Evolutionary conservation across 1,140 invertebrate species (phyloP).

Genomic region (Drosophila grimshawi): DNA sequence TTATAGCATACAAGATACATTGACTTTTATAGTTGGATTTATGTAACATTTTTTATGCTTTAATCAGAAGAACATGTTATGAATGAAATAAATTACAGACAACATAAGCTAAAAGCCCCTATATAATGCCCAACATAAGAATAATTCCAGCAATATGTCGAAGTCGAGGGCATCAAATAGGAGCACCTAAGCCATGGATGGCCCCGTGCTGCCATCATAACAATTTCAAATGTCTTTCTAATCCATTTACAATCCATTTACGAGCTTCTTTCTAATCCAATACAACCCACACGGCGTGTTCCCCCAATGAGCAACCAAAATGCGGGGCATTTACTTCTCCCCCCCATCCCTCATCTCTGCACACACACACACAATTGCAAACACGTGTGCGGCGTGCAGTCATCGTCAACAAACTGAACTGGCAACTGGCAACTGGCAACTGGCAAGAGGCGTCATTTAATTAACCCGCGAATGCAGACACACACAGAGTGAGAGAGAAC

Average conservation of each 20-base stretch:
- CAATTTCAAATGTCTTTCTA: constrained; percentile 31
- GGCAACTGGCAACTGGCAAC: constrained; percentile 34
- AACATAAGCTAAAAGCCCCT: constrained; percentile 8
- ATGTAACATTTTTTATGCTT: background rate
- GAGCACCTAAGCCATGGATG: constrained; percentile 16
- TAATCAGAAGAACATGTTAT: background rate
- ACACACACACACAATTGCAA: constrained; percentile 58
- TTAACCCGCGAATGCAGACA: constrained; percentile 67
- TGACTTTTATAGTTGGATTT: background rate
- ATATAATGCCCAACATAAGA: constrained; percentile 9
- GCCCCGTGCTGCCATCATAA: constrained; percentile 14
- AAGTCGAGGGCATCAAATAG: background rate
- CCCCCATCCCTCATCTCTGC: background rate
- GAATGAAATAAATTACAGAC: background rate
- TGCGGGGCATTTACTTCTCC: constrained; percentile 21
- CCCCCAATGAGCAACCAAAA: constrained; percentile 30
- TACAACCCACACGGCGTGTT: constrained; percentile 39
- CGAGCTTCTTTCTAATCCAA: constrained; percentile 62
- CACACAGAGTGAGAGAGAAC: background rate
- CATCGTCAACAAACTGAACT: constrained; percentile 1
- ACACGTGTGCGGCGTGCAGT: constrained; percentile 75
- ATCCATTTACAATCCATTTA: constrained; percentile 63
- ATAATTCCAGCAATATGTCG: constrained; percentile 1
- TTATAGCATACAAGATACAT: background rate
- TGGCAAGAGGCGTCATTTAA: constrained; percentile 73